Percentiles rank a stretch among this genome's conserved stretches.
Evolutionary conservation across 2,888 invertebrate genomes (phyloP).

Genomic region (Malacosoma neustria): DNA sequence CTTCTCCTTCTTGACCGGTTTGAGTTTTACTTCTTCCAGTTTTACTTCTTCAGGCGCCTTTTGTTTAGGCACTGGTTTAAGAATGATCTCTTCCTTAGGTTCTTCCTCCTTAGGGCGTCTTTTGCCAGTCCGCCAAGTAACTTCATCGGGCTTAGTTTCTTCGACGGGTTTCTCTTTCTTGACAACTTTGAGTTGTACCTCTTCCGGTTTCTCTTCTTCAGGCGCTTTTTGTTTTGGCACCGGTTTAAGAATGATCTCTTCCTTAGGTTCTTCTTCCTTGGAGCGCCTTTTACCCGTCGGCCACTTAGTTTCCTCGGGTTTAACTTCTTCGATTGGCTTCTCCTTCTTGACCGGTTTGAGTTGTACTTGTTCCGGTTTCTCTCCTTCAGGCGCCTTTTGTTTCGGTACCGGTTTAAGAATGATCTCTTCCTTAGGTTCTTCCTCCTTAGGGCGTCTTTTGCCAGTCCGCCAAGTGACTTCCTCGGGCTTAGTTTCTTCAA

Average conservation of each 20-base stretch:
- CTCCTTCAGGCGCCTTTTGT: constrained; percentile 5
- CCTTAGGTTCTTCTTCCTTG: constrained; percentile 20
- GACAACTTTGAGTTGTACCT: constrained; percentile 15
- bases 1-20: constrained; percentile 27
- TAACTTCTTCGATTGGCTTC: constrained; percentile 12
- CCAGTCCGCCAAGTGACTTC: constrained; percentile 23
- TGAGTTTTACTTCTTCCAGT: constrained; percentile 35
- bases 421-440: constrained; percentile 9
- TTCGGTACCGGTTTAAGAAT: constrained; percentile 11
- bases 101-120: constrained; percentile 42
- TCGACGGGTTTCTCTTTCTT: constrained; percentile 20
- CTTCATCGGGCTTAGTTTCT: constrained; percentile 41
- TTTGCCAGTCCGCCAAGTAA: constrained; percentile 39
- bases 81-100: constrained; percentile 37
- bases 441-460: constrained; percentile 8
- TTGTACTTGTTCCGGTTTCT: constrained; percentile 6
- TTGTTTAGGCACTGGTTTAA: constrained; percentile 38
- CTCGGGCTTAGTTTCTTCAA: constrained; percentile 17
- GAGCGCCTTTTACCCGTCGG: constrained; percentile 24
- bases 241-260: constrained; percentile 37
- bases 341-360: constrained; percentile 18
- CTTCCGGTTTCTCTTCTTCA: constrained; percentile 24
- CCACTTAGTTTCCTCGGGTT: constrained; percentile 34
- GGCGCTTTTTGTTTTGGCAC: constrained; percentile 27
- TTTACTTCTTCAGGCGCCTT: constrained; percentile 16